Evolutionary conservation across 2,797 vertebrate genomes (phyloP).

Genomic region (Pempheris klunzingeri): DNA sequence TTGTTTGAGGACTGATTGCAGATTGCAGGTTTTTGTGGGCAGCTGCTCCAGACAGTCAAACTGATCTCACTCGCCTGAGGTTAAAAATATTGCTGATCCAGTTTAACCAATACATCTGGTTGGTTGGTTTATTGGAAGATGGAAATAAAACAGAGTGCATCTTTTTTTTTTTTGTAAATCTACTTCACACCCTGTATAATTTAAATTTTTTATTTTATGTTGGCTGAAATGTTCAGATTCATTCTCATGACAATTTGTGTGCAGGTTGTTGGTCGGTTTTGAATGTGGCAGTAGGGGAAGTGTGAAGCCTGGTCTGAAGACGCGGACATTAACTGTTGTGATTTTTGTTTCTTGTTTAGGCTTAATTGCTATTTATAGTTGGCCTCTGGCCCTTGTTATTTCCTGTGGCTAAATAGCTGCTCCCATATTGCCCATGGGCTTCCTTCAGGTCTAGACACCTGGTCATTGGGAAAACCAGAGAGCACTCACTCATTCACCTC

Average conservation of each 20-base stretch:
- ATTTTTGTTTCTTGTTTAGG: constrained; percentile 87
- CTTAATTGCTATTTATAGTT: constrained; percentile 85
- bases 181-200: neutral
- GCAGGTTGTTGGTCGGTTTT: neutral
- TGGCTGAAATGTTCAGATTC: too few relatives aligned
- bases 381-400: constrained; percentile 83
- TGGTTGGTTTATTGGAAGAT: neutral
- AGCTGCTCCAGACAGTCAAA: constrained; percentile 12
- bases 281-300: constrained; percentile 3
- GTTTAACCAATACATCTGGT: constrained; percentile 33
- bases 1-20: constrained; percentile 14
- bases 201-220: neutral
- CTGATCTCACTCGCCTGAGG: neutral
- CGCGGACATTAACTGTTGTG: constrained; percentile 85
- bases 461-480: constrained; percentile 42
- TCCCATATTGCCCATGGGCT: constrained; percentile 39
- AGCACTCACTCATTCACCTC: constrained; percentile 39
- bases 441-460: constrained; percentile 69
- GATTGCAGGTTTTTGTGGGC: neutral
- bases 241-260: neutral
- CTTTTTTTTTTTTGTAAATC: constrained; percentile 11
- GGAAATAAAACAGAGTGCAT: neutral
- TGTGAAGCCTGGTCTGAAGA: constrained; percentile 79
- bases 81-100: constrained; percentile 3
- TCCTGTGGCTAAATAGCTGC: constrained; percentile 83